These are phyloP conservation scores for Anastrepha obliqua DNA, from an alignment of 1,140 invertebrate genomes.

Conservation along the genomic window DNA sequence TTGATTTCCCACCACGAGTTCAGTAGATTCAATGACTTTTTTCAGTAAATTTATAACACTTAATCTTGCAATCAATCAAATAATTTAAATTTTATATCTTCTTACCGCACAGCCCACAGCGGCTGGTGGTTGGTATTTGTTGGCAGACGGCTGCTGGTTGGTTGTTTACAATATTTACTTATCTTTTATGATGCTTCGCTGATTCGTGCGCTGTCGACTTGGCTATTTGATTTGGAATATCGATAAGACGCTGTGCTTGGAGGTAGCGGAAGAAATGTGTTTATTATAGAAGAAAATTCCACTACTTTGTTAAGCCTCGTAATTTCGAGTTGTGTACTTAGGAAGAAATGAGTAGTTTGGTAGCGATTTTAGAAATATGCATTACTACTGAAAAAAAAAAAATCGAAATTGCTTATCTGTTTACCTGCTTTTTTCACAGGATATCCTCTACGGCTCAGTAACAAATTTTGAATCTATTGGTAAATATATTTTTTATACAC, in stretches of 20 bases:
- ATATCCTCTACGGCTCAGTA: no score
- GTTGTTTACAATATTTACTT: conserved; percentile 8
- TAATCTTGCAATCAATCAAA: conserved; percentile 72
- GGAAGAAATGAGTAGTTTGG: background rate
- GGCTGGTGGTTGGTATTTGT: background rate
- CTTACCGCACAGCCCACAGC: background rate
- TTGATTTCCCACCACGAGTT: conserved; percentile 8
- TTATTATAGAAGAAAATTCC: background rate
- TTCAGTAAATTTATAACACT: conserved; percentile 35
- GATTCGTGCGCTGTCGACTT: background rate
- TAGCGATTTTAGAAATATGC: background rate
- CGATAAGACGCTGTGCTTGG: background rate
- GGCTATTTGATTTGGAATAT: background rate
- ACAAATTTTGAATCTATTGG: no score
- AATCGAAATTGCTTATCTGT: background rate
- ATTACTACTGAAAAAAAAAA: background rate
- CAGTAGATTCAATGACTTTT: conserved; percentile 7
- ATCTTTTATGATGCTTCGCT: conserved; percentile 15
- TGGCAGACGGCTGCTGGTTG: background rate
- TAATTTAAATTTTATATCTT: conserved; percentile 70
- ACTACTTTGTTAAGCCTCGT: background rate
- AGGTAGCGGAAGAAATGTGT: background rate
- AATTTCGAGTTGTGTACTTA: no score
- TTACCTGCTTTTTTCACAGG: background rate
- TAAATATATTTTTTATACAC: no score